phyloP scores from a whole-genome alignment of 1,140 invertebrate genomes.

The Carposina sasakii region DNA sequence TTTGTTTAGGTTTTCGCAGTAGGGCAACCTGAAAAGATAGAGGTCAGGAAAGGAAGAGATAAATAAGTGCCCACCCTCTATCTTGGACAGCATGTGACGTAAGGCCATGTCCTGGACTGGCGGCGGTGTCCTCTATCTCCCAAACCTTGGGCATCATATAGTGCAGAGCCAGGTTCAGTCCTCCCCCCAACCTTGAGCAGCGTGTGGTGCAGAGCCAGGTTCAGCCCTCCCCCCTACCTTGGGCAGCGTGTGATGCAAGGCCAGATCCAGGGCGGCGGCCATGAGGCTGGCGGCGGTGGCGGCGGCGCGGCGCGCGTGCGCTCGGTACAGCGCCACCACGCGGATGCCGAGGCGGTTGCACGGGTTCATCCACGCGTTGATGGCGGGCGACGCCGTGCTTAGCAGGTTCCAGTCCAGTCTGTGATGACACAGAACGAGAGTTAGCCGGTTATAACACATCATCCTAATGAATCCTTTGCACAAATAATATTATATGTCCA shows the following conservation, averaged over 20 bases:
- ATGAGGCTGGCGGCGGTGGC: slow-evolving; percentile 94
- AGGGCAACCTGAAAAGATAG: too few relatives aligned
- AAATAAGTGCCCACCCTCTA: too few relatives aligned
- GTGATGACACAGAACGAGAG: slow-evolving; percentile 26
- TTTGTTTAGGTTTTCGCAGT: too few relatives aligned
- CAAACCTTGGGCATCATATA: slow-evolving; percentile 82
- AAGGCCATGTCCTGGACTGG: neutral
- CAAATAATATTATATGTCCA: too few relatives aligned
- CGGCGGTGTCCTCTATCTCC: too few relatives aligned
- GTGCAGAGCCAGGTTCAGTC: slow-evolving; percentile 58
- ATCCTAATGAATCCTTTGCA: too few relatives aligned
- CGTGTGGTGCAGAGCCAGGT: neutral
- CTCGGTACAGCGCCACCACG: slow-evolving; percentile 84
- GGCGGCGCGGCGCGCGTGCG: slow-evolving; percentile 84
- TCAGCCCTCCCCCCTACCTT: slow-evolving; percentile 75
- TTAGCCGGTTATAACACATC: too few relatives aligned
- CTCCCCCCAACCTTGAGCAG: slow-evolving; percentile 77
- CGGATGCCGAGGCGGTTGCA: slow-evolving; percentile 90
- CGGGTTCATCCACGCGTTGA: slow-evolving; percentile 98
- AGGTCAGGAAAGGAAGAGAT: too few relatives aligned
- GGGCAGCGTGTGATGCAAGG: slow-evolving; percentile 85
- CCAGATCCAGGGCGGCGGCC: slow-evolving; percentile 92
- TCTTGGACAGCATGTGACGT: neutral
- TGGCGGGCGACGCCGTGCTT: slow-evolving; percentile 95
- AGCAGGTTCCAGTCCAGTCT: slow-evolving; percentile 97